Base-by-base conservation (phyloP, 2,797 vertebrate genomes). In the Hydrophis major region DNA sequence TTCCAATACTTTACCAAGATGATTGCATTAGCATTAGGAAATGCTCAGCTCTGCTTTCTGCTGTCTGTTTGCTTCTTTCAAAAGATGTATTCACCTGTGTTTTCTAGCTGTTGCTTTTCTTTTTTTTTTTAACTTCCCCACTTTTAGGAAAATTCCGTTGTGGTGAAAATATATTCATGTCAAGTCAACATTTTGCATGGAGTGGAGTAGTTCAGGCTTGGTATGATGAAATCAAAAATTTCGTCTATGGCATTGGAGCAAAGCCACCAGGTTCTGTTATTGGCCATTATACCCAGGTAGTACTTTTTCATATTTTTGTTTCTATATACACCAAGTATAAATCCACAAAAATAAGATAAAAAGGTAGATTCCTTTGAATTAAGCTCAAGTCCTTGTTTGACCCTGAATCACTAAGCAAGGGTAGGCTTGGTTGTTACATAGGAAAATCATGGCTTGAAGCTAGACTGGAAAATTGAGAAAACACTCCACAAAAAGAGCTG, bases 161-260 rank as follows among this genome's bases (percentile, higher is more conserved):
- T 47, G 92, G 89, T 92, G 94, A 97, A 96, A 96, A 95, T 88
- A 60, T 56, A 0, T 8, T 22, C 8, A 16, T 93, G 87, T 11
- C 90, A 63, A 2, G 22, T 47, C 4, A 4, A 2, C 3, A 56
- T 16, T 1, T 0, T 0, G 32, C 69, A 1, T 95, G 93, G 94
- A 25, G 92, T 42, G 1, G 88, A 2, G 91, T 93, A 47, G 0
- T 95, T 50, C 20, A 86, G n/a, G 0, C 0, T 0, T 96, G 92
- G 90, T 88, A 90, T 61, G 91, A 91, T 88, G 94, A 97, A 66
- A 94, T 12, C 42, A 50, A 94, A 87, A 2, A 93, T 14, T 95
- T 95, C 28, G 32, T 32, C 32, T 1, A 32, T 32, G 32, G 32
- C 32, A 32, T 32, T 32, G 32, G 32, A 32, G 32, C 32, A 32